A percentile compares a stretch with the other conserved stretches of the same genome.
These are phyloP conservation scores for Mystacides longicornis DNA, from an alignment of 2,888 invertebrate genomes.

Conservation along the genomic window DNA sequence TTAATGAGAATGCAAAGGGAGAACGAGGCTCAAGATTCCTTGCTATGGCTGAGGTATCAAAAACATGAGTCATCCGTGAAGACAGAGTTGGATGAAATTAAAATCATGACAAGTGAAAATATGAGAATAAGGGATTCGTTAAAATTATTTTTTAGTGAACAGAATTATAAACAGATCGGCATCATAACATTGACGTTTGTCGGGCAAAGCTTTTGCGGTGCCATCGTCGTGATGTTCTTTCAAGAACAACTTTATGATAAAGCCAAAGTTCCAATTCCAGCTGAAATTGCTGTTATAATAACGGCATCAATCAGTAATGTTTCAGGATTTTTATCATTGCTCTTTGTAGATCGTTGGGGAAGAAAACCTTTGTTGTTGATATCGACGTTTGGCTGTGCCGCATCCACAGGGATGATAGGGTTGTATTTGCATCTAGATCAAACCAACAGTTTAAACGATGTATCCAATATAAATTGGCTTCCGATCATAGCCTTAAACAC, in stretches of 20 bases:
- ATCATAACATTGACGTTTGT: conserved; percentile 15
- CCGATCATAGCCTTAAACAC: conserved; percentile 19
- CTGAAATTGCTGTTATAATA: conserved; percentile 19
- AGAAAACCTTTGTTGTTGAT: conserved; percentile 19
- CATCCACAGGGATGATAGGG: conserved; percentile 18
- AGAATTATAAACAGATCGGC: conserved; percentile 18
- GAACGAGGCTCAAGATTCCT: conserved; percentile 14
- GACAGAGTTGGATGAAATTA: conserved; percentile 18
- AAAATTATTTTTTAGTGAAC: conserved; percentile 12
- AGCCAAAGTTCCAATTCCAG: conserved; percentile 10
- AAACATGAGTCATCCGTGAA: conserved; percentile 11
- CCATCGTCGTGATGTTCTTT: conserved; percentile 20
- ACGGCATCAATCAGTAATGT: conserved; percentile 18
- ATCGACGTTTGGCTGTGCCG: conserved; percentile 17
- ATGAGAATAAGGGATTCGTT: conserved; percentile 10
- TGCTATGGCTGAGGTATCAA: conserved; percentile 18
- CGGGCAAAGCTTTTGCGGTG: conserved; percentile 19
- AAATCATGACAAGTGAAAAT: conserved; percentile 15
- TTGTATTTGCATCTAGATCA: conserved; percentile 21
- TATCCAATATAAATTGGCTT: conserved; percentile 18
- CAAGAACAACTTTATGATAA: conserved; percentile 19
- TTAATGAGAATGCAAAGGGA: conserved; percentile 19
- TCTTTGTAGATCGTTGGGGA: conserved; percentile 23
- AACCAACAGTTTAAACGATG: conserved; percentile 7
- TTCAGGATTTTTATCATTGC: conserved; percentile 14